These are phyloP conservation scores for Knipowitschia caucasica DNA, from an alignment of 2,797 vertebrate species.

Conservation along the genomic window DNA sequence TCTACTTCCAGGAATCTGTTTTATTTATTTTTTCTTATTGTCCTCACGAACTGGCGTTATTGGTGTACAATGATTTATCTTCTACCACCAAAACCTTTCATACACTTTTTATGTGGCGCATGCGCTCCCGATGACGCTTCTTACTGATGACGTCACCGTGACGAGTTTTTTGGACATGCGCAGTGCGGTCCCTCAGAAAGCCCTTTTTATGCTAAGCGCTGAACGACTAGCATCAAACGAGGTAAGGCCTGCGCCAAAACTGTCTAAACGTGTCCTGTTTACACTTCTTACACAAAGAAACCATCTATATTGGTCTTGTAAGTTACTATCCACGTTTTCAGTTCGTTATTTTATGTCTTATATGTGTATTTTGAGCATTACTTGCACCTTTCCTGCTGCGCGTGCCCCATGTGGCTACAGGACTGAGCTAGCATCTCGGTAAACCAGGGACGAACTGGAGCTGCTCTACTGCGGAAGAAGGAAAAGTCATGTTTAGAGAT, in stretches of 20 bases:
- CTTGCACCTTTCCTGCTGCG: conserved; percentile 18
- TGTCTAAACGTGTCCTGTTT: neutral
- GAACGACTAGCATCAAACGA: conserved; percentile 70
- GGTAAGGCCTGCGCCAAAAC: conserved; percentile 58
- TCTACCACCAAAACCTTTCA: too few species aligned
- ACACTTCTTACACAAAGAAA: rapidly evolving
- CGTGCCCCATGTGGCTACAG: conserved; percentile 62
- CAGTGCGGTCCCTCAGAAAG: conserved; percentile 12
- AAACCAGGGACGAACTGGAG: conserved; percentile 7
- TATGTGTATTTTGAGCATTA: neutral
- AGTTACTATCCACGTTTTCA: rapidly evolving
- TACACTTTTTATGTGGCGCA: too few species aligned
- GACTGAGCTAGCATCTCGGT: conserved; percentile 49
- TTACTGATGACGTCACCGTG: conserved; percentile 25
- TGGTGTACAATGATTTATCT: too few species aligned
- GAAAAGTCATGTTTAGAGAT: too few species aligned
- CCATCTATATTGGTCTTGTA: rapidly evolving
- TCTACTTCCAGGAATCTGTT: too few species aligned
- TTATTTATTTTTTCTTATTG: too few species aligned
- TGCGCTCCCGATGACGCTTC: neutral
- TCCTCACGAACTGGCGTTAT: too few species aligned
- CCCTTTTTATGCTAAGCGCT: conserved; percentile 75
- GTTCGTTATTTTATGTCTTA: neutral
- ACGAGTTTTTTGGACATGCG: conserved; percentile 72
- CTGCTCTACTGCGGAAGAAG: neutral